Evolutionary conservation across 2,113 vertebrate species (phyloP).

Genomic region (Colinus virginianus): DNA sequence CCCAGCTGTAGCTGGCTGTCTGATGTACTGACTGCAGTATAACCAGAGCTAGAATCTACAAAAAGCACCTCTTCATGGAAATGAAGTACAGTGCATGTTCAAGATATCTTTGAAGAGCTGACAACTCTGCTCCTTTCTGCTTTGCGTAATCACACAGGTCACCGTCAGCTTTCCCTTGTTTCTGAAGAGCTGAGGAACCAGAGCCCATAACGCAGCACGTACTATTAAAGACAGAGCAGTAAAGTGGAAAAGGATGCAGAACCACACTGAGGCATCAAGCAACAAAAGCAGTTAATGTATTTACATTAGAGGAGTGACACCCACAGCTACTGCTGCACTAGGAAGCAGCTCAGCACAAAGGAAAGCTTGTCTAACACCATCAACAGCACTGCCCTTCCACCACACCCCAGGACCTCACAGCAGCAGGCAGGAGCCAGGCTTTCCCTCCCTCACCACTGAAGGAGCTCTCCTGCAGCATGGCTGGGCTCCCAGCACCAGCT

Average conservation of each 20-base stretch:
- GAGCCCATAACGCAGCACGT: rapidly evolving
- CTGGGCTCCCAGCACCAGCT: not conserved
- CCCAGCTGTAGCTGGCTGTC: not conserved
- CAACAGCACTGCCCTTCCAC: not conserved
- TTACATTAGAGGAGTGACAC: rapidly evolving
- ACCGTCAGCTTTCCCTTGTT: not conserved
- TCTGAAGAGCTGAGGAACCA: not conserved
- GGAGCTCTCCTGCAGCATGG: not conserved
- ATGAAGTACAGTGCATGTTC: not conserved
- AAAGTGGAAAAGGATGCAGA: not conserved
- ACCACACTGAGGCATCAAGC: rapidly evolving
- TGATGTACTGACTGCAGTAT: not conserved
- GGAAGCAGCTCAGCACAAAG: not conserved
- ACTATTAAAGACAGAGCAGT: not conserved
- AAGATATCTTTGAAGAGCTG: not conserved
- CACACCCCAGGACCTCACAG: not conserved
- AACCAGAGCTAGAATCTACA: not conserved
- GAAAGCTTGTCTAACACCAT: not conserved
- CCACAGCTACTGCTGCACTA: not conserved
- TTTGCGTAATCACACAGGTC: not conserved
- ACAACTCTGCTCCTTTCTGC: not conserved
- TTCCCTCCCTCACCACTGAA: not conserved
- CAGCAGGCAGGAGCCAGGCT: not conserved
- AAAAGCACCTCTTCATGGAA: not conserved
- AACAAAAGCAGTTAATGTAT: not conserved